Evolutionary conservation across 2,888 invertebrate genomes (phyloP).

Genomic region (Hypsopygia costalis): DNA sequence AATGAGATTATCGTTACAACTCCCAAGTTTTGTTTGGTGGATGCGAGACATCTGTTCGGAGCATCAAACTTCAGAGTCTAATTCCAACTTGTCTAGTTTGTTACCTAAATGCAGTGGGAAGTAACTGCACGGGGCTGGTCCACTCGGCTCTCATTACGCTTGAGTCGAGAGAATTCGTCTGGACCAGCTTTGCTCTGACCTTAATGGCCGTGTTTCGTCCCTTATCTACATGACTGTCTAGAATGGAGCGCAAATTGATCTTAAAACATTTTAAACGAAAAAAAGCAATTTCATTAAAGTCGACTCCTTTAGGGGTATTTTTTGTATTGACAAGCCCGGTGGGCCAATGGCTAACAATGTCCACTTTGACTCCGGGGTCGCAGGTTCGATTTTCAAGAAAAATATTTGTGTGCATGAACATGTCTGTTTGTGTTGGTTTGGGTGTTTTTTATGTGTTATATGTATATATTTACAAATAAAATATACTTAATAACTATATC

Average conservation of each 20-base stretch:
- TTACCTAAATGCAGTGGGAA: constrained; percentile 11
- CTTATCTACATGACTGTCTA: neutral
- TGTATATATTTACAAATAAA: too few relatives aligned
- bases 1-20: constrained; percentile 5
- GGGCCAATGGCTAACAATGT: too few relatives aligned
- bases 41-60: constrained; percentile 6
- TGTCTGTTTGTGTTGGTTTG: too few relatives aligned
- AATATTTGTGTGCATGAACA: too few relatives aligned
- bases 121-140: neutral
- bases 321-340: too few relatives aligned
- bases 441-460: too few relatives aligned
- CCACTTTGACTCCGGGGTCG: too few relatives aligned
- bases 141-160: constrained; percentile 6
- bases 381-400: too few relatives aligned
- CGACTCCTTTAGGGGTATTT: too few relatives aligned
- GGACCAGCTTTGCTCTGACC: constrained; percentile 2
- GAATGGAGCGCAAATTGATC: constrained; percentile 1
- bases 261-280: too few relatives aligned
- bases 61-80: constrained; percentile 3
- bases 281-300: too few relatives aligned
- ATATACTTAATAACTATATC: too few relatives aligned
- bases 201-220: constrained; percentile 1
- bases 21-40: constrained; percentile 8
- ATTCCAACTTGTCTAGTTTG: constrained; percentile 12
- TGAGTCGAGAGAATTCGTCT: constrained; percentile 7